A percentile compares a stretch with the other conserved stretches of the same genome.
These are phyloP conservation scores for Hydriomena furcata DNA, from an alignment of 2,888 invertebrate species.

Conservation along the genomic window DNA sequence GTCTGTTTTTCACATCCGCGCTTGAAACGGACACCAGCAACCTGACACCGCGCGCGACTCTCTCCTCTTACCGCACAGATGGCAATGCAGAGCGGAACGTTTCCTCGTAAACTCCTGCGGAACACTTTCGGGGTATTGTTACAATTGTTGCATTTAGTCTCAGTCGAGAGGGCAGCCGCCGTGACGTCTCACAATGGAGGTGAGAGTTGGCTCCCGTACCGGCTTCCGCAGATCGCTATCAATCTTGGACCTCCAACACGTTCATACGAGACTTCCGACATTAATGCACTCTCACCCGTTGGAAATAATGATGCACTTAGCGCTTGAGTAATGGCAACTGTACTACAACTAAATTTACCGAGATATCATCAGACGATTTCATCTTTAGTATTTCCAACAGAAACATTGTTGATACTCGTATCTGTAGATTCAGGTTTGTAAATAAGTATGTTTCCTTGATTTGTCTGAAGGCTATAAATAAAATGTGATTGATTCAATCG, in stretches of 20 bases:
- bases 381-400: constrained; percentile 3
- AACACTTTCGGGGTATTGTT: constrained; percentile 53
- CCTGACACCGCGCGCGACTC: constrained; percentile 66
- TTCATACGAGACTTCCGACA: constrained; percentile 57
- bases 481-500: constrained; percentile 25
- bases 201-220: constrained; percentile 66
- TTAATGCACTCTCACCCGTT: constrained; percentile 46
- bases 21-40: constrained; percentile 72
- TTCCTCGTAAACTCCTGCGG: constrained; percentile 66
- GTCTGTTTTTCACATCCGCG: constrained; percentile 70
- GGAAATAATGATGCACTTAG: constrained; percentile 38
- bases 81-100: constrained; percentile 78
- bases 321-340: constrained; percentile 33
- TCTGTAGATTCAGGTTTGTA: constrained; percentile 1
- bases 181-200: constrained; percentile 70
- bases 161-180: constrained; percentile 68
- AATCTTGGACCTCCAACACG: constrained; percentile 54
- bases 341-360: constrained; percentile 24
- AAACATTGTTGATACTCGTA: neutral
- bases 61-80: constrained; percentile 70
- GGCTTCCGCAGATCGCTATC: constrained; percentile 72
- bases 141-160: constrained; percentile 61
- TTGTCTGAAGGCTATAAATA: constrained; percentile 26
- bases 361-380: constrained; percentile 25
- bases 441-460: constrained; percentile 14